Percentiles rank a stretch among this genome's conserved stretches.
Evolutionary conservation across 1,140 invertebrate species (phyloP).

Genomic region (Meteorus sp.): DNA sequence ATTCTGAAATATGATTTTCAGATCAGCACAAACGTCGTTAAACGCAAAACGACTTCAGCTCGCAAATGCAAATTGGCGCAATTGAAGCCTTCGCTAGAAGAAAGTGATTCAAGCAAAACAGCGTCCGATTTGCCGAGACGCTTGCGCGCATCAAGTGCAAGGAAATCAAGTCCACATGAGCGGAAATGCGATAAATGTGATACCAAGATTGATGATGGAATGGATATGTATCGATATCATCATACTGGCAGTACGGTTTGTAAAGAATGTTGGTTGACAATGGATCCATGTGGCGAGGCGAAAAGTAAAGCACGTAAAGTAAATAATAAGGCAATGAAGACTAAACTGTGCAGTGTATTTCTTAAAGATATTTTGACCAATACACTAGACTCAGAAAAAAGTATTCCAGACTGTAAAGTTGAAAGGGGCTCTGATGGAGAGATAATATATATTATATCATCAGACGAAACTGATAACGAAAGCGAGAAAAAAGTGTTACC

Average conservation of each 20-base stretch:
- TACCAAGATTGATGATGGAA: conserved; percentile 24
- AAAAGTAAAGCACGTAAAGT: conserved; percentile 21
- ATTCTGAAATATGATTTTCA: no score
- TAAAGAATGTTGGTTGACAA: conserved; percentile 44
- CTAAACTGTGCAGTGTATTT: conserved; percentile 45
- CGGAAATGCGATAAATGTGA: conserved; percentile 42
- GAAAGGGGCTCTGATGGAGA: conserved; percentile 38
- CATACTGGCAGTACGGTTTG: conserved; percentile 42
- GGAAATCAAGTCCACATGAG: neutral
- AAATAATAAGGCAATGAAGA: conserved; percentile 21
- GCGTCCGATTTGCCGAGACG: no score
- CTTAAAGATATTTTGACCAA: conserved; percentile 44
- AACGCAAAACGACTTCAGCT: conserved; percentile 45
- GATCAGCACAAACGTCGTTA: conserved; percentile 35
- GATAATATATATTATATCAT: conserved; percentile 19
- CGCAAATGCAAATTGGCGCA: conserved; percentile 30
- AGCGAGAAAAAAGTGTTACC: neutral
- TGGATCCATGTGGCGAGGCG: conserved; percentile 30
- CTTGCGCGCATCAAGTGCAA: no score
- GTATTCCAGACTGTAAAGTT: neutral
- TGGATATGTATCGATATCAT: conserved; percentile 43
- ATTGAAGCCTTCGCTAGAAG: no score
- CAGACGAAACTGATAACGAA: neutral
- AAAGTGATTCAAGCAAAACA: no score
- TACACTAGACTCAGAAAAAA: neutral